Percentiles rank a stretch among this genome's conserved stretches.
Evolutionary conservation across 2,888 invertebrate genomes (phyloP).

Genomic region (Carpatolechia fugitivella): DNA sequence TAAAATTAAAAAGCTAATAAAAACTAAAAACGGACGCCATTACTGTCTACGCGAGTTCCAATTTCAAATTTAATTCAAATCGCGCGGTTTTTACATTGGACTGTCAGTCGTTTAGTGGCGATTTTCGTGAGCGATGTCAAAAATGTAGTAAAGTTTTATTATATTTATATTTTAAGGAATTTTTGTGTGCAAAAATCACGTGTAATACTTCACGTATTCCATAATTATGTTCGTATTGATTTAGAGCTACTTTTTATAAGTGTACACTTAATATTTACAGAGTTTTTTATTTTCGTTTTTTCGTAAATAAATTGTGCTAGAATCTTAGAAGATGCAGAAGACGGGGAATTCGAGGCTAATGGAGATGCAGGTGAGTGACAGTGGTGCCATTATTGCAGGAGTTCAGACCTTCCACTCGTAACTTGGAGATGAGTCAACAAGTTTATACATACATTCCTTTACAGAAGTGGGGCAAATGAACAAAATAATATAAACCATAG

Average conservation of each 20-base stretch:
- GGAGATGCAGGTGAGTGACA: slow-evolving; percentile 66
- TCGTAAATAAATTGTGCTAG: neutral
- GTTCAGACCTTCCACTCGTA: no score
- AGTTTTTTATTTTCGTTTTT: neutral
- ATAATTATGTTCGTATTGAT: neutral
- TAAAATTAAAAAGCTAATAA: slow-evolving; percentile 8
- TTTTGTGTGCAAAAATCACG: slow-evolving; percentile 47
- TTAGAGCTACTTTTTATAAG: neutral
- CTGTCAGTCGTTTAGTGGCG: neutral
- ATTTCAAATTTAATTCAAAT: slow-evolving; percentile 28
- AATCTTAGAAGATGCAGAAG: slow-evolving; percentile 54
- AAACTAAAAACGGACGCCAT: slow-evolving; percentile 1
- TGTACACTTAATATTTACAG: neutral
- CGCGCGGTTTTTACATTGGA: slow-evolving; percentile 23
- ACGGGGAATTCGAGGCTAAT: slow-evolving; percentile 61
- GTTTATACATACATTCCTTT: no score
- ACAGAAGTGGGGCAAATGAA: no score
- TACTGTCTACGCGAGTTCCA: slow-evolving; percentile 28
- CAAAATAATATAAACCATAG: no score
- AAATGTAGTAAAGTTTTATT: slow-evolving; percentile 33
- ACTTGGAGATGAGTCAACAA: no score
- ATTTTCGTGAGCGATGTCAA: slow-evolving; percentile 41
- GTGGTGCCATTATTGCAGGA: neutral
- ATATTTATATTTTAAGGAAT: slow-evolving; percentile 42
- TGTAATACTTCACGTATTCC: slow-evolving; percentile 38